phyloP scores from a whole-genome alignment of 2,113 vertebrate species.

The Cyanistes caeruleus region DNA sequence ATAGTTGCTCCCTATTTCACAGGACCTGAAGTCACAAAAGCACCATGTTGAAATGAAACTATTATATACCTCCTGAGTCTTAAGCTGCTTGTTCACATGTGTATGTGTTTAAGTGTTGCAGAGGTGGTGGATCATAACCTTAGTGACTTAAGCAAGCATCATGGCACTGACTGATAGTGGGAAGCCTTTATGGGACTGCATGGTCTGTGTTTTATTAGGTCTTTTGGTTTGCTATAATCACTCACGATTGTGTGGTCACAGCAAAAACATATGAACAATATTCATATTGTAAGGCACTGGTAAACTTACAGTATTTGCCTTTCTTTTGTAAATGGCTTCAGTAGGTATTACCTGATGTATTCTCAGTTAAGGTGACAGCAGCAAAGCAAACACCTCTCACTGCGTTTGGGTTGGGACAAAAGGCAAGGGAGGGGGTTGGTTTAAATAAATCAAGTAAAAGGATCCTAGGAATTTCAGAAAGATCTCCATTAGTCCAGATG shows the following conservation, averaged over 20 bases:
- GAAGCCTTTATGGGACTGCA: background rate
- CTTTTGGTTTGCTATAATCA: background rate
- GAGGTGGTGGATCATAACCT: constrained; percentile 21
- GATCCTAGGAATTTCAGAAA: background rate
- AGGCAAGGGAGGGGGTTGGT: background rate
- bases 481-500: background rate
- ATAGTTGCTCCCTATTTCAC: constrained; percentile 50
- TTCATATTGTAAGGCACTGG: background rate
- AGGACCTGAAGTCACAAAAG: constrained; percentile 51
- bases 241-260: background rate
- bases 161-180: background rate
- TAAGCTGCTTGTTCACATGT: background rate
- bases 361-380: background rate
- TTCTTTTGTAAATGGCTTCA: background rate
- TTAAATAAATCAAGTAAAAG: background rate
- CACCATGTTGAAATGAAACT: constrained; percentile 57
- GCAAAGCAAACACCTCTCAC: background rate
- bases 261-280: background rate
- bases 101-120: background rate
- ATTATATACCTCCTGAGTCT: constrained; percentile 54
- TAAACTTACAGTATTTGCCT: background rate
- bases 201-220: background rate
- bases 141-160: constrained; percentile 55
- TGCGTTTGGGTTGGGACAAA: background rate
- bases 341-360: background rate